Evolutionary conservation across 2,113 vertebrate species (phyloP), one percentile per base, ranked within the genome.

Genomic region (Numida meleagris): DNA sequence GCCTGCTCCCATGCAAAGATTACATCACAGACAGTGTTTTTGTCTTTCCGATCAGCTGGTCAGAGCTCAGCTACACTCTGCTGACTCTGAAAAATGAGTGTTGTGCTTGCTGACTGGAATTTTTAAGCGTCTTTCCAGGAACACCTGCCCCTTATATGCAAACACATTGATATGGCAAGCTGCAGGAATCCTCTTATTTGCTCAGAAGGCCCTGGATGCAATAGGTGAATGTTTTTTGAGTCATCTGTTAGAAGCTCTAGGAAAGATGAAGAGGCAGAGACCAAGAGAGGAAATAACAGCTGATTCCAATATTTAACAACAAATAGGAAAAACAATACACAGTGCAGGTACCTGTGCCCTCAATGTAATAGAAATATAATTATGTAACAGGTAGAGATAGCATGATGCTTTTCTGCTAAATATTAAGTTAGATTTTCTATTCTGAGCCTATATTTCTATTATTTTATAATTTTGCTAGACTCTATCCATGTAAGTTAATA

Each of bases 41-140:
- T 48, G 7, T 74, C 36, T 57, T 88, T 74, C 40, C 55, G 63
- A 84, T 59, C 34, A 85, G 43, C 17, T 1, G 4, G 45, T 74
- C 79, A 77, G 46, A 88, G 65, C 25, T 81, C 70, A 90, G 48
- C 53, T 90, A 40, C 36, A 33, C 51, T 92, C 42, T 23, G 17
- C 6, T 70, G 55, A 65, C 25, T 78, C 67, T 70, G 55, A 82
- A 95, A 94, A 94, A 88, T 11, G 6, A 82, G 18, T 24, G 33
- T 63, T 74, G 12, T 86, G 38, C 62, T 72, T 82, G 23, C 38
- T 86, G 42, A 59, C 34, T n/a, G 27, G 45, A 88, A 71, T 84
- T 84, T 83, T 78, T 6, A 82, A 94, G 70, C 23, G 24, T 62
- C 59, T 92, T 97, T 70, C 58, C 70, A 88, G 63, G 87, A 90